Evolutionary conservation across 2,888 invertebrate species (phyloP).

Genomic region (Selenia dentaria): DNA sequence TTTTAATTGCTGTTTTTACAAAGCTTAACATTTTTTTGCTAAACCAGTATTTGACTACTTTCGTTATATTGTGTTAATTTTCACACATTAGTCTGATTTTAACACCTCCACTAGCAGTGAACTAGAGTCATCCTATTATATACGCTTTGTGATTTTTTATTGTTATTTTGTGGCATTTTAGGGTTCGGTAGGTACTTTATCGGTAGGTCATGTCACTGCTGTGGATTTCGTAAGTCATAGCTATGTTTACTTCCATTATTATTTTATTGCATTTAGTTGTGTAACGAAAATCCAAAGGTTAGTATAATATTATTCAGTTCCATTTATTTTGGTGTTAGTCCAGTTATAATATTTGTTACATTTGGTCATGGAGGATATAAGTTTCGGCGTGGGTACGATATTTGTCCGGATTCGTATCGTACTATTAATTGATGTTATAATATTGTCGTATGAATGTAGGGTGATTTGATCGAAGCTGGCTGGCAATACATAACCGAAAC

Average conservation of each 20-base stretch:
- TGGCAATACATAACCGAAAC: constrained; percentile 40
- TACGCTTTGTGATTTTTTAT: constrained; percentile 60
- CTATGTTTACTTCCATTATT: constrained; percentile 71
- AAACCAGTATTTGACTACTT: constrained; percentile 82
- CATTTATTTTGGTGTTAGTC: constrained; percentile 54
- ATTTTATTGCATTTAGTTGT: constrained; percentile 83
- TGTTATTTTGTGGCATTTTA: constrained; percentile 64
- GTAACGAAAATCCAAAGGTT: constrained; percentile 83
- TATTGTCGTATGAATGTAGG: constrained; percentile 30
- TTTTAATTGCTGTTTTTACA: constrained; percentile 83
- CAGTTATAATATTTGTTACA: constrained; percentile 54
- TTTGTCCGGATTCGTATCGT: constrained; percentile 9
- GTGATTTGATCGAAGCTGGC: constrained; percentile 35
- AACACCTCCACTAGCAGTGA: constrained; percentile 70
- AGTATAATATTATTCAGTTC: constrained; percentile 68
- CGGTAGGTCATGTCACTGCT: constrained; percentile 61
- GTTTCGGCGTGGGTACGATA: constrained; percentile 44
- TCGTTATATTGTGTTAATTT: constrained; percentile 78
- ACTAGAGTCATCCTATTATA: constrained; percentile 55
- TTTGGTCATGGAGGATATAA: constrained; percentile 55
- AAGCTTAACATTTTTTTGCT: constrained; percentile 81
- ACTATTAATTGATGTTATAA: constrained; percentile 26
- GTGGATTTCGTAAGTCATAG: constrained; percentile 73
- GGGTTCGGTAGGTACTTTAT: constrained; percentile 45
- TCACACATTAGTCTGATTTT: constrained; percentile 78